Percentiles rank a stretch among this genome's conserved stretches.
These are phyloP conservation scores for Drosophila koepferae DNA, from an alignment of 2,888 invertebrate genomes.

Conservation along the genomic window DNA sequence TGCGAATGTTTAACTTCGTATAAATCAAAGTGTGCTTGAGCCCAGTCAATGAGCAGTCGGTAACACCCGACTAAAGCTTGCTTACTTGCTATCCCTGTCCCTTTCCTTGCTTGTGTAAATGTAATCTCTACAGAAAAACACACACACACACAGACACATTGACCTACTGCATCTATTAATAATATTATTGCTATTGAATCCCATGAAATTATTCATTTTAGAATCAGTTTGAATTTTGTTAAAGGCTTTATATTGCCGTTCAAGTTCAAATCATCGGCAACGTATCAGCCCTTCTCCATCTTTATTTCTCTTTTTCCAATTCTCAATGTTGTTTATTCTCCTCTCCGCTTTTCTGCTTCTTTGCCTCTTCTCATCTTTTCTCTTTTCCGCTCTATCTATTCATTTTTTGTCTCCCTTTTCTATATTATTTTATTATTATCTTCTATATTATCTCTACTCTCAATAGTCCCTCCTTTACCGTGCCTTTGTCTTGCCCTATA, in stretches of 20 bases:
- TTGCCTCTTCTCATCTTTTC: no score
- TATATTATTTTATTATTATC: no score
- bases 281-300: not conserved
- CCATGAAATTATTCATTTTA: not conserved
- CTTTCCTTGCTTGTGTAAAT: slow-evolving; percentile 41
- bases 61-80: not conserved
- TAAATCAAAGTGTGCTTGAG: no score
- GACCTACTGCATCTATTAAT: not conserved
- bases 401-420: not conserved
- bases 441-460: no score
- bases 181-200: not conserved
- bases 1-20: no score
- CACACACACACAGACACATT: not conserved
- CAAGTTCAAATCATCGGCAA: not conserved
- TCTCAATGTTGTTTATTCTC: not conserved
- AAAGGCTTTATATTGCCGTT: not conserved
- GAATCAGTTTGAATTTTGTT: not conserved
- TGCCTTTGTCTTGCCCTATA: no score
- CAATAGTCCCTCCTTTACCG: no score
- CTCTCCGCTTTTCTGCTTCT: not conserved
- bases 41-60: not conserved
- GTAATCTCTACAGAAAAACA: slow-evolving; percentile 31
- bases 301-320: not conserved
- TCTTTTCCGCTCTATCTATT: not conserved
- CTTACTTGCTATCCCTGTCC: no score